phyloP scores from a whole-genome alignment of 2,797 vertebrate genomes.

The Tachyglossus aculeatus region DNA sequence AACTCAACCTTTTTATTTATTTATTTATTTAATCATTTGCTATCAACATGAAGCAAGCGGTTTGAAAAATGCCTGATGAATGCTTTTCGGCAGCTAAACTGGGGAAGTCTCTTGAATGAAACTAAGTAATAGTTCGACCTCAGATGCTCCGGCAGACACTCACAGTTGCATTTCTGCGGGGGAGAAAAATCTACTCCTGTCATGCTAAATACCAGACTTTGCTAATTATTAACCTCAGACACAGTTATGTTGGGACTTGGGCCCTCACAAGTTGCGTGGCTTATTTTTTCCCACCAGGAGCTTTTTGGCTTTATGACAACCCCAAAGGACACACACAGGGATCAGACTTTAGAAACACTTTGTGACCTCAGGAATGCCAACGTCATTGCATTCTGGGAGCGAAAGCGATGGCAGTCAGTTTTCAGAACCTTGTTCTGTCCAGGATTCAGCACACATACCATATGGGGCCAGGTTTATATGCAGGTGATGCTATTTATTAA shows the following conservation, averaged over 20 bases:
- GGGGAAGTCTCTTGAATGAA: constrained; percentile 38
- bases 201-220: constrained; percentile 1
- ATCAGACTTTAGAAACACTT: too few relatives aligned
- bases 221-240: constrained; percentile 19
- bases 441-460: too few relatives aligned
- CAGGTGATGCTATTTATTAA: too few relatives aligned
- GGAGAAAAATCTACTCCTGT: constrained; percentile 3
- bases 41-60: constrained; percentile 57
- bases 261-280: neutral
- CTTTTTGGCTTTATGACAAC: constrained; percentile 11
- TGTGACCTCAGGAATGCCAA: too few relatives aligned
- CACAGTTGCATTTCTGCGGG: neutral
- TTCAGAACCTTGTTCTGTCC: too few relatives aligned
- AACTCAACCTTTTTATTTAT: constrained; percentile 23
- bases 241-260: neutral
- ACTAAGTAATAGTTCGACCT: constrained; percentile 15
- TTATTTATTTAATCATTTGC: constrained; percentile 18
- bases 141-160: neutral
- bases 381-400: too few relatives aligned
- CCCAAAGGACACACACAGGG: neutral
- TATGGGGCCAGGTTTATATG: too few relatives aligned
- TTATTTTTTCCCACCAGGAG: neutral
- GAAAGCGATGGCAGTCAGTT: too few relatives aligned
- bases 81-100: constrained; percentile 49
- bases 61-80: constrained; percentile 61